A percentile compares a stretch with the other conserved stretches of the same genome.
phyloP scores from a whole-genome alignment of 2,888 invertebrate species.

The Drepana falcataria region DNA sequence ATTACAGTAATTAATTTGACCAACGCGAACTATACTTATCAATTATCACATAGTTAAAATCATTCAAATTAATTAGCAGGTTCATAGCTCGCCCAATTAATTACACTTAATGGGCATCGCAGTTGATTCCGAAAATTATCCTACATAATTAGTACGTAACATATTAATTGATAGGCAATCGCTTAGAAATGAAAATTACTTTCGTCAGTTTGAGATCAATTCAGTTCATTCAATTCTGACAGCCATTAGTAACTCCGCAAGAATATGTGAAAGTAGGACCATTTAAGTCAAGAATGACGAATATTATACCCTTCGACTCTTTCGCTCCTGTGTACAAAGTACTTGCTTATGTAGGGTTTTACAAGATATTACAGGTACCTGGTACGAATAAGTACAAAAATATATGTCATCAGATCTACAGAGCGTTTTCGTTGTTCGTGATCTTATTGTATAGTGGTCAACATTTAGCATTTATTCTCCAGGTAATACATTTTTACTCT shows the following conservation, averaged over 20 bases:
- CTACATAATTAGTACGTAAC: background rate
- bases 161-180: background rate
- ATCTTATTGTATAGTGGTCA: conserved; percentile 15
- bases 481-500: conserved; percentile 17
- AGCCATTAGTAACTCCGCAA: too few species aligned
- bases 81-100: background rate
- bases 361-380: conserved; percentile 24
- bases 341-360: conserved; percentile 28
- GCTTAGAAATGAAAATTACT: too few species aligned
- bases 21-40: too few species aligned
- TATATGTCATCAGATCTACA: conserved; percentile 25
- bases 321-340: conserved; percentile 27
- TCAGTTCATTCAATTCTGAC: too few species aligned
- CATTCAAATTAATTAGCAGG: background rate
- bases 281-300: background rate
- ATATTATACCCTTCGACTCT: conserved; percentile 31
- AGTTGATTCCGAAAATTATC: background rate
- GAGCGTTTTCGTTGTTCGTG: conserved; percentile 17
- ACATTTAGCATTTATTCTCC: conserved; percentile 28
- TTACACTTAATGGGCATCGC: background rate
- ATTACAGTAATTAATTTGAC: too few species aligned
- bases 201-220: too few species aligned
- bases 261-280: too few species aligned
- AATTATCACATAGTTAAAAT: background rate
- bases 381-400: conserved; percentile 12